Percentiles rank a stretch among this genome's conserved stretches.
Evolutionary conservation across 1,140 invertebrate species (phyloP).

Genomic region (Drosophila mayri): DNA sequence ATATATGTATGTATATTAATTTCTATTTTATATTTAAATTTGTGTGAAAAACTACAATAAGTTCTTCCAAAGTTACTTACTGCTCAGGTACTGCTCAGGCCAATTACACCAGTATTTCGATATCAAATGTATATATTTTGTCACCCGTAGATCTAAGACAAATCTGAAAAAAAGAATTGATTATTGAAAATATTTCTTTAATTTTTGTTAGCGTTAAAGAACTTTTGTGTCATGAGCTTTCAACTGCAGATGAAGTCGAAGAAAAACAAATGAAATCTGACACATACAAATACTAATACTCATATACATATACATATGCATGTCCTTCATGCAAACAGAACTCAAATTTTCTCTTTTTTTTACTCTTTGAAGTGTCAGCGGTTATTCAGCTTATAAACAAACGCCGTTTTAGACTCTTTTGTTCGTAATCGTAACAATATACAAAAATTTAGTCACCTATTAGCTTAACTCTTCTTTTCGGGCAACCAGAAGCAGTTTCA

Average conservation of each 20-base stretch:
- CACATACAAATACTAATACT: too few relatives aligned
- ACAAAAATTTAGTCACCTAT: not conserved
- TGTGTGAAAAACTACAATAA: not conserved
- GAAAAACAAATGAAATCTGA: not conserved
- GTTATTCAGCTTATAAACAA: slow-evolving; percentile 10
- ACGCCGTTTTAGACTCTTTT: not conserved
- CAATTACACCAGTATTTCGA: not conserved
- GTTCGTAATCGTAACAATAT: not conserved
- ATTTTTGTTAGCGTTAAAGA: not conserved
- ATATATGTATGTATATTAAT: accelerated
- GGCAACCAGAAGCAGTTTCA: not conserved
- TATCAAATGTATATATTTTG: not conserved
- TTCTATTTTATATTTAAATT: not conserved
- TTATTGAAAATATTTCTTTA: not conserved
- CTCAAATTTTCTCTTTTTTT: not conserved
- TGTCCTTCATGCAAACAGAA: slow-evolving; percentile 4
- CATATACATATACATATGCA: not conserved
- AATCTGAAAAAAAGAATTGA: not conserved
- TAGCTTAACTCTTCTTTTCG: not conserved
- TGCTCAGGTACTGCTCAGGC: too few relatives aligned
- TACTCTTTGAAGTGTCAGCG: slow-evolving; percentile 8
- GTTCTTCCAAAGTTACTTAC: not conserved
- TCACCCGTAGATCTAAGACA: not conserved
- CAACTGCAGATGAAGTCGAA: not conserved
- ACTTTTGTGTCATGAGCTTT: not conserved